These are phyloP conservation scores for Silurus meridionalis DNA, from an alignment of 2,113 vertebrate species.

Conservation along the genomic window DNA sequence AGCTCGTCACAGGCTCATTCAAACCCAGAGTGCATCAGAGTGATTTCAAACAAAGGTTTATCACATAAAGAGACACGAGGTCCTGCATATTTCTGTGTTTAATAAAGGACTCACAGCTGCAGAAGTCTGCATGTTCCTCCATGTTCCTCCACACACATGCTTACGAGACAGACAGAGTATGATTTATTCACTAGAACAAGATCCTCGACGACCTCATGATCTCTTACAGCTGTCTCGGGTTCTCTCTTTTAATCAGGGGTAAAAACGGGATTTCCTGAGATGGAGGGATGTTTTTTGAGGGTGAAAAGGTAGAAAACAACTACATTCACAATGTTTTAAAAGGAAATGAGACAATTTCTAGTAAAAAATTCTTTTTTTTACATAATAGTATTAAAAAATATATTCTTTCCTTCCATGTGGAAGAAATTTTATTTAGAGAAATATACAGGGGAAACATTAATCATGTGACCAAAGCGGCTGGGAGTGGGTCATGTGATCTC, in stretches of 20 bases:
- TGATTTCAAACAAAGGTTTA: background rate
- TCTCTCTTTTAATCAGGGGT: background rate
- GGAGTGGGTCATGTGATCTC: background rate
- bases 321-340: background rate
- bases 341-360: background rate
- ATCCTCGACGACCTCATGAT: constrained; percentile 50
- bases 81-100: constrained; percentile 24
- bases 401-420: background rate
- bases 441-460: too few species aligned
- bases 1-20: constrained; percentile 54
- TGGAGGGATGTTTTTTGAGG: background rate
- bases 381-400: too few species aligned
- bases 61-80: constrained; percentile 7
- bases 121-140: constrained; percentile 16
- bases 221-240: constrained; percentile 52
- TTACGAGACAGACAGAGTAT: constrained; percentile 33
- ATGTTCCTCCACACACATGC: background rate
- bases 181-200: constrained; percentile 58
- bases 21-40: constrained; percentile 12
- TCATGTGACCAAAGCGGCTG: too few species aligned
- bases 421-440: too few species aligned
- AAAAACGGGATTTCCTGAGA: background rate
- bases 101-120: constrained; percentile 30
- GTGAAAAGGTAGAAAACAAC: background rate
- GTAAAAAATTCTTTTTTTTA: too few species aligned